Conservation (phyloP, 1,140 invertebrate species). For the Drosophila lacertosa region DNA sequence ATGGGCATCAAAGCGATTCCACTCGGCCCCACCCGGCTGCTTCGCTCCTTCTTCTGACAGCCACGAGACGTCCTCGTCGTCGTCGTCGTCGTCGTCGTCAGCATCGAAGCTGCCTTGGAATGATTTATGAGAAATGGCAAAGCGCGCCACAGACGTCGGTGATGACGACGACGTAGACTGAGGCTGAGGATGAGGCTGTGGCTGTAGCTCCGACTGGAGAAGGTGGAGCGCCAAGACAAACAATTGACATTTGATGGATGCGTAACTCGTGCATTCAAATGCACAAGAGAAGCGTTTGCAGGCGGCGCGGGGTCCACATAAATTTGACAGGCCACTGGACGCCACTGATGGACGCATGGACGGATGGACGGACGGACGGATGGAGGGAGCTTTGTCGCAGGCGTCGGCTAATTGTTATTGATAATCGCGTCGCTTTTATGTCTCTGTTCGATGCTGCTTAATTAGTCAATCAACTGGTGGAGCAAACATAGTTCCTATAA, state of each 20-base stretch:
- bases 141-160: slow-evolving; percentile 23
- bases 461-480: slow-evolving; percentile 72
- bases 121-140: slow-evolving; percentile 78
- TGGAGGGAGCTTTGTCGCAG: slow-evolving; percentile 43
- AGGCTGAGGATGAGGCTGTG: background rate
- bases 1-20: slow-evolving; percentile 66
- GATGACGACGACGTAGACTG: slow-evolving; percentile 6
- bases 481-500: slow-evolving; percentile 10
- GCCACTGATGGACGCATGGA: slow-evolving; percentile 5
- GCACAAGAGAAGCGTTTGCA: slow-evolving; percentile 5
- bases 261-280: slow-evolving; percentile 82
- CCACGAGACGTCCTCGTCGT: slow-evolving; percentile 41
- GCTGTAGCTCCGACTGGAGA: slow-evolving; percentile 7
- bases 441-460: slow-evolving; percentile 61
- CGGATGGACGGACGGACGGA: background rate
- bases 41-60: slow-evolving; percentile 45
- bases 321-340: slow-evolving; percentile 61
- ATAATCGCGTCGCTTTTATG: slow-evolving; percentile 60
- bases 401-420: slow-evolving; percentile 79
- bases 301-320: slow-evolving; percentile 17
- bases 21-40: slow-evolving; percentile 16
- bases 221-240: slow-evolving; percentile 79
- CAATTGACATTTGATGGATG: slow-evolving; percentile 83
- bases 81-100: slow-evolving; percentile 34
- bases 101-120: slow-evolving; percentile 50